Evolutionary conservation across 2,113 vertebrate species (phyloP).

Genomic region (Oreotrochilus melanogaster): DNA sequence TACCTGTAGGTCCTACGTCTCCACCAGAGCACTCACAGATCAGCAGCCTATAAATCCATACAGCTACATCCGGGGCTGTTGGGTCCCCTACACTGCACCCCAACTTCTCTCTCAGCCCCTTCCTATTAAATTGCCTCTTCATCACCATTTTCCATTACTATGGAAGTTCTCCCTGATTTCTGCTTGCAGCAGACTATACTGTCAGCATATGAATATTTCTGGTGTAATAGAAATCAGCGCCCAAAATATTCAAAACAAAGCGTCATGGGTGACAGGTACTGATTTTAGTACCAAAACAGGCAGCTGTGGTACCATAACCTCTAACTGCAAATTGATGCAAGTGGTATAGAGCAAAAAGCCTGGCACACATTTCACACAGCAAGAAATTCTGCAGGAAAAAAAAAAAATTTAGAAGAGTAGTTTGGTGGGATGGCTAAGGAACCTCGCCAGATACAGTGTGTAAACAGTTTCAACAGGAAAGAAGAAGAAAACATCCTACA

Average conservation of each 20-base stretch:
- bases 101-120: background rate
- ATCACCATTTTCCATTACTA: accelerated
- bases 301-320: background rate
- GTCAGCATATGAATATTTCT: background rate
- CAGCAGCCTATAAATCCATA: background rate
- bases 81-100: background rate
- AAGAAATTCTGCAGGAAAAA: background rate
- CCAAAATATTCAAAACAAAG: background rate
- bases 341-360: background rate
- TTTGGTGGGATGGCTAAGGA: background rate
- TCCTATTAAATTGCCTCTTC: background rate
- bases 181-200: background rate
- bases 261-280: background rate
- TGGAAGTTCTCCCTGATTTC: background rate
- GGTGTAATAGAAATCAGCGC: background rate
- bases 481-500: background rate
- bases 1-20: background rate
- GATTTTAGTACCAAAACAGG: background rate
- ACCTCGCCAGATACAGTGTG: background rate
- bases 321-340: background rate
- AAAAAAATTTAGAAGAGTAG: background rate
- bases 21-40: background rate
- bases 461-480: background rate
- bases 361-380: background rate
- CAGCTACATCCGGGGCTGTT: background rate